Conservation (phyloP, 2,888 invertebrate species). For the Lamellibrachia satsuma region DNA sequence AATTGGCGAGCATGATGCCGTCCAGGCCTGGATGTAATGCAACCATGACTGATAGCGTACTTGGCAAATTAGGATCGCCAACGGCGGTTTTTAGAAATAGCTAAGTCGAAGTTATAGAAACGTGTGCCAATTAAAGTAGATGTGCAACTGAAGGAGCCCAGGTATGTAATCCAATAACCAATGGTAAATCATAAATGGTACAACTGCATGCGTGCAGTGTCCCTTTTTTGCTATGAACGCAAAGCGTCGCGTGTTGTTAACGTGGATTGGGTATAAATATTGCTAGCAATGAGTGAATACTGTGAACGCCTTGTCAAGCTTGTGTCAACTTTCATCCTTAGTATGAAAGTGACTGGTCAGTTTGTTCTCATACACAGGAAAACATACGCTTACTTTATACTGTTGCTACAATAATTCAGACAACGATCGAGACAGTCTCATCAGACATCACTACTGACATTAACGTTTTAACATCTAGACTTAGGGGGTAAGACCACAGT, state of each 20-base stretch:
- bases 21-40: background rate
- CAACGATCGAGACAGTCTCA: too few relatives aligned
- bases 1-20: background rate
- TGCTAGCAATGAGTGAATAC: background rate
- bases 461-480: too few relatives aligned
- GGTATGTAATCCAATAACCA: background rate
- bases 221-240: background rate
- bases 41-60: background rate
- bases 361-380: too few relatives aligned
- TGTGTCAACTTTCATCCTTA: too few relatives aligned
- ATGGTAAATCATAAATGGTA: background rate
- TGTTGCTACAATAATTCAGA: too few relatives aligned
- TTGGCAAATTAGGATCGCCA: background rate
- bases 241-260: background rate
- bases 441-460: too few relatives aligned
- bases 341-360: too few relatives aligned
- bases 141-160: background rate
- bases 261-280: background rate
- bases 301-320: too few relatives aligned
- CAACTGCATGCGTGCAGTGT: background rate
- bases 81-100: background rate
- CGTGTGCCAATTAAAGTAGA: conserved; percentile 12
- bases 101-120: background rate
- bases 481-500: too few relatives aligned
- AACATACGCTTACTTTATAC: too few relatives aligned